These are phyloP conservation scores for Hippasteria phrygiana DNA, from an alignment of 53 echinoderm and acorn worm species.

Conservation along the genomic window DNA sequence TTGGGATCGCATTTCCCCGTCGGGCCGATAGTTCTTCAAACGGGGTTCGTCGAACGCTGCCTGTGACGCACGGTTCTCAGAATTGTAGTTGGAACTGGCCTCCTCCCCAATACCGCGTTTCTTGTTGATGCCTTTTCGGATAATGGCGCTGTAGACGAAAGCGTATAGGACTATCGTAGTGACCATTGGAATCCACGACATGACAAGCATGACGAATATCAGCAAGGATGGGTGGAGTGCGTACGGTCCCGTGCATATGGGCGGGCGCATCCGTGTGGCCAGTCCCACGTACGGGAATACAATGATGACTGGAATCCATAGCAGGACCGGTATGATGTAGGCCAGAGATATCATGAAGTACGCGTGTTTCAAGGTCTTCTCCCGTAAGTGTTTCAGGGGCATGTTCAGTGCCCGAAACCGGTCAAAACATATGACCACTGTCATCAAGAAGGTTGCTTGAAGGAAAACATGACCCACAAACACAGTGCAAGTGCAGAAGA, in stretches of 20 bases:
- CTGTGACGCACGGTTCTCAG: neutral
- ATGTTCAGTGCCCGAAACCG: conserved; percentile 60
- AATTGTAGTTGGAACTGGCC: no score
- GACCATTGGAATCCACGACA: conserved; percentile 58
- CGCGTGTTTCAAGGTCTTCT: conserved; percentile 51
- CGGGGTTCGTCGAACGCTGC: no score
- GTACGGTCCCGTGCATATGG: conserved; percentile 13
- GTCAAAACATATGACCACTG: conserved; percentile 66
- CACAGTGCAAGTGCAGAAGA: conserved; percentile 1
- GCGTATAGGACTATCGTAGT: conserved; percentile 48
- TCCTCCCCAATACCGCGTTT: no score
- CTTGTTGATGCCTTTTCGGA: neutral
- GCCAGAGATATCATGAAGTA: conserved; percentile 48
- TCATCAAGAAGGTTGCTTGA: conserved; percentile 44
- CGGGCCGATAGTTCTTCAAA: no score
- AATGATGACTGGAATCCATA: conserved; percentile 54
- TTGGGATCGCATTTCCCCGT: no score
- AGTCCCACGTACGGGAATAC: conserved; percentile 55
- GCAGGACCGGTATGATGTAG: no score
- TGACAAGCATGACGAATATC: conserved; percentile 15
- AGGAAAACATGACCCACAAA: conserved; percentile 52
- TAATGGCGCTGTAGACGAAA: conserved; percentile 56
- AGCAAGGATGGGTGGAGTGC: conserved; percentile 4
- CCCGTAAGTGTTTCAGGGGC: conserved; percentile 61
- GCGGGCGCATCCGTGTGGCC: neutral